Evolutionary conservation across 2,797 vertebrate genomes (phyloP).

Genomic region (Ptychobarbus kaznakovi): DNA sequence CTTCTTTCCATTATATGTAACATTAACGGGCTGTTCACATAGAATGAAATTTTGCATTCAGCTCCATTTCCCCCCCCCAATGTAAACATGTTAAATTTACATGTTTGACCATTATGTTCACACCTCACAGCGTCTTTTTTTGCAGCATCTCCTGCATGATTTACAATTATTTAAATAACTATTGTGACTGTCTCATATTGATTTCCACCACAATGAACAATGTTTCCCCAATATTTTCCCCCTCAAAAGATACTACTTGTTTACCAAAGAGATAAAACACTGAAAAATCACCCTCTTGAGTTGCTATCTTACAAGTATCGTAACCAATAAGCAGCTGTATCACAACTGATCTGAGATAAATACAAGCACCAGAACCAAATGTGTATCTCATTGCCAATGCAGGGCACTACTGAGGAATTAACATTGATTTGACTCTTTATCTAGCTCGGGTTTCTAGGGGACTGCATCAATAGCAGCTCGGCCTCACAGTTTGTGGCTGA

Average conservation of each 20-base stretch:
- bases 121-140: not conserved
- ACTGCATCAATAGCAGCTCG: constrained; percentile 31
- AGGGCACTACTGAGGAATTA: constrained; percentile 43
- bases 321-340: not conserved
- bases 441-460: constrained; percentile 20
- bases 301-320: constrained; percentile 6
- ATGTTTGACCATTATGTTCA: not conserved
- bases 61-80: not conserved
- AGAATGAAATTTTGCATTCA: not conserved
- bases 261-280: not conserved
- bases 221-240: not conserved
- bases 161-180: too few species aligned
- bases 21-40: not conserved
- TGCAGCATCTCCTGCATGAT: not conserved
- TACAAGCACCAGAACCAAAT: not conserved
- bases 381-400: constrained; percentile 1
- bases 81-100: not conserved
- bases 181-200: too few species aligned
- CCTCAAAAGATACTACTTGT: not conserved
- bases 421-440: constrained; percentile 66
- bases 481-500: constrained; percentile 42
- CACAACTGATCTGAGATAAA: constrained; percentile 6
- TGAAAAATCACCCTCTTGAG: not conserved
- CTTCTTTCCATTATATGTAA: not conserved
- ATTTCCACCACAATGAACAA: too few species aligned